A percentile compares a stretch with the other conserved stretches of the same genome.
Evolutionary conservation across 2,888 invertebrate species (phyloP).

Genomic region (Bedellia somnulentella): DNA sequence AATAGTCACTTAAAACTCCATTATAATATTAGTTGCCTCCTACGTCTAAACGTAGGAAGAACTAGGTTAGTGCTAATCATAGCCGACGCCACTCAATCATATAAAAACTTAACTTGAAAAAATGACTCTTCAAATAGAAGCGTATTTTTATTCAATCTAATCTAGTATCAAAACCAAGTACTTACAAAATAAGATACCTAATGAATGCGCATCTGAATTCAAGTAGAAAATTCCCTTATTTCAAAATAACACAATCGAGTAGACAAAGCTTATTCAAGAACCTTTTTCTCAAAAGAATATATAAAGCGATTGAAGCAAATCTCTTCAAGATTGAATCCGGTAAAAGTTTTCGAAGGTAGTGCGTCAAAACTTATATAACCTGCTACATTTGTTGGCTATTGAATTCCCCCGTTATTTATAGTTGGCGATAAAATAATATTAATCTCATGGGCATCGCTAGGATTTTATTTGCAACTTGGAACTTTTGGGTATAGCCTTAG

Average conservation of each 20-base stretch:
- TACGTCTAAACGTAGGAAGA: too few species aligned
- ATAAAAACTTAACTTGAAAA: too few species aligned
- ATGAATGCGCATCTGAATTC: too few species aligned
- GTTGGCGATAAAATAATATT: conserved; percentile 60
- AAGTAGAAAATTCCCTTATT: neutral
- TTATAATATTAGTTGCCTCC: too few species aligned
- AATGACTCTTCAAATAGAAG: too few species aligned
- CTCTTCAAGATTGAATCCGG: conserved; percentile 48
- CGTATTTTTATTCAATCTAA: too few species aligned
- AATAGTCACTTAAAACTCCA: too few species aligned
- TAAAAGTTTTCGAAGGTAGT: conserved; percentile 18
- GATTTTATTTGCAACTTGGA: conserved; percentile 48
- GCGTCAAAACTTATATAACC: conserved; percentile 5
- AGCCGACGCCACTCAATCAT: too few species aligned
- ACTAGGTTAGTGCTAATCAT: too few species aligned
- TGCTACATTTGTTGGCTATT: conserved; percentile 26
- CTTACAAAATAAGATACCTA: too few species aligned
- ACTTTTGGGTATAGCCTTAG: conserved; percentile 41
- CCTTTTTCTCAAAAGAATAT: conserved; percentile 15
- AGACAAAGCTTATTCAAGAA: conserved; percentile 6
- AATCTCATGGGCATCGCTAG: conserved; percentile 52
- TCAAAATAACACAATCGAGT: conserved; percentile 1
- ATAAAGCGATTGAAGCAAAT: conserved; percentile 36
- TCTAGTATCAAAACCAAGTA: too few species aligned
- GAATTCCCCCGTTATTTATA: conserved; percentile 57